Evolutionary conservation across 2,888 invertebrate species (phyloP), one percentile per base, ranked within the genome.

Genomic region (Trichacis sp.): DNA sequence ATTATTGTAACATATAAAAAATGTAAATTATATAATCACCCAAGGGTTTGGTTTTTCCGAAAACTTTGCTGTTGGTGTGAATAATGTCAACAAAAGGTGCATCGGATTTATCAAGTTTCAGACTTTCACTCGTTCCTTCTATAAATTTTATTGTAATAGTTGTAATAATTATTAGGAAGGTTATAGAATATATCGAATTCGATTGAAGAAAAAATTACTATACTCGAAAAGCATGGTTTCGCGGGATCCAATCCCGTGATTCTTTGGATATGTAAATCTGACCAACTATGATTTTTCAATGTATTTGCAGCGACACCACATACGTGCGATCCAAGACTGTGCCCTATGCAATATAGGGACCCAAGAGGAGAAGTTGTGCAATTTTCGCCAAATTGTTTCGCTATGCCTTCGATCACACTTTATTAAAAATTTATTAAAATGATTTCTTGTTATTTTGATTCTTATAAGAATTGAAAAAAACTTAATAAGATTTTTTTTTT

Each of bases 241-340:
- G 90, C 89, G 6, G 90, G 90, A 71, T 91, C 91, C 61, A 91
- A 77, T 40, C 89, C 90, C 85, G 77, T 81, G 60, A 86, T 81
- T 64, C 83, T 77, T 8, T 24, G 24, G 3, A 24, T 24, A n/a
- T n/a, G n/a, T n/a, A n/a, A n/a, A n/a, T n/a, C n/a, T n/a, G n/a
- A n/a, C 83, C 83, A 83, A 5, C 46, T 56, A 1, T 45, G 68
- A 63, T 83, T 84, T 4, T 86, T 87, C 1, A 88, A 71, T 46
- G 87, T 85, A 60, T 84, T 85, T 0, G 88, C 88, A 1, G 86
- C 86, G 61, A 87, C 88, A 0, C 89, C 88, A 15, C 86, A 87
- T 50, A 90, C 89, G 57, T 90, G 90, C 9, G 90, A 88, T 1
- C 90, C 90, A 5, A 90, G 82, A 72, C 90, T 90, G 77, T 90